phyloP scores from a whole-genome alignment of 2,797 vertebrate genomes.

The Betta splendens region DNA sequence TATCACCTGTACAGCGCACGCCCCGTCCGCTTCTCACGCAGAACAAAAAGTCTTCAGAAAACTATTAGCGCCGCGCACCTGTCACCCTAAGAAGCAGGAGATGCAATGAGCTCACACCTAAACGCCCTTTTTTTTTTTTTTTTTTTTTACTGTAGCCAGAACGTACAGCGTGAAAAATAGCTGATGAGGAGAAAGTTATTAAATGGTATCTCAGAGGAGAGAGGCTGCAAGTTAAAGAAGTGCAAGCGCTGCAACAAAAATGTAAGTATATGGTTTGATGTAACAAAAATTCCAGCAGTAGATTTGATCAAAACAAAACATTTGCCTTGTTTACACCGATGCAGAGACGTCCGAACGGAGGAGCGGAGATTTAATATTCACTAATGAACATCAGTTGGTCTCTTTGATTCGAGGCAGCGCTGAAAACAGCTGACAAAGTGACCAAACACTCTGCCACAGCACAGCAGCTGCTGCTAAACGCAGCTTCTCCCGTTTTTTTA shows the following conservation, averaged over 20 bases:
- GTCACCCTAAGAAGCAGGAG: conserved; percentile 52
- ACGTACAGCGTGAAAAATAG: conserved; percentile 53
- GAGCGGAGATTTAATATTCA: conserved; percentile 37
- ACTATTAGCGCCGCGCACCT: conserved; percentile 71
- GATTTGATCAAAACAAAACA: conserved; percentile 65
- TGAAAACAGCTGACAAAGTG: conserved; percentile 15
- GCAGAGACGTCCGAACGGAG: conserved; percentile 7
- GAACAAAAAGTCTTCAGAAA: conserved; percentile 66
- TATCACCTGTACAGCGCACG: conserved; percentile 77
- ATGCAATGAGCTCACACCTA: conserved; percentile 55
- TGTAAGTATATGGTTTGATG: conserved; percentile 33
- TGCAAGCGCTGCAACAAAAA: conserved; percentile 70
- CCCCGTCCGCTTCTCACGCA: conserved; percentile 75
- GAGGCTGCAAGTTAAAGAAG: conserved; percentile 45
- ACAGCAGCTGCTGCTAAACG: neutral
- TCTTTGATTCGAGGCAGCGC: conserved; percentile 13
- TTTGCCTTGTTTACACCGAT: conserved; percentile 46
- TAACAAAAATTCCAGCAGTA: conserved; percentile 40
- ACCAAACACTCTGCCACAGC: neutral
- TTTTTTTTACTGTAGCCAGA: conserved; percentile 35
- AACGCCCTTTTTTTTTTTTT: conserved; percentile 55
- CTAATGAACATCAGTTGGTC: conserved; percentile 40
- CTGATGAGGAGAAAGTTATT: conserved; percentile 76
- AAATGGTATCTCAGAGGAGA: conserved; percentile 57
- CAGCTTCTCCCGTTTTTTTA: neutral